Evolutionary conservation across 2,888 invertebrate genomes (phyloP).

Genomic region (Lepetodrilus schrolli): DNA sequence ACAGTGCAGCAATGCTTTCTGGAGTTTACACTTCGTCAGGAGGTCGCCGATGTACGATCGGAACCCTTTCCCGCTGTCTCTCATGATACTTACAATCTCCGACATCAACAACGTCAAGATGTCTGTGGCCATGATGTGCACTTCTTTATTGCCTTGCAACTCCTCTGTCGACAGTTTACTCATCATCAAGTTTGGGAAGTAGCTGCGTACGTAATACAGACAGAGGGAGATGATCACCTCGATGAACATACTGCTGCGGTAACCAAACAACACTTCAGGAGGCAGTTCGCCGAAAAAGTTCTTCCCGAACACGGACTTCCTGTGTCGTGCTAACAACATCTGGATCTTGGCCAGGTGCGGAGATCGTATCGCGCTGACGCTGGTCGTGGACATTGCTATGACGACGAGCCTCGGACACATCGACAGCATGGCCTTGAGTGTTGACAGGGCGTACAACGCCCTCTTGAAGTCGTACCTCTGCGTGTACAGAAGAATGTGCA

Average conservation of each 20-base stretch:
- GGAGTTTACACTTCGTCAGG: constrained; percentile 84
- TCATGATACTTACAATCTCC: constrained; percentile 84
- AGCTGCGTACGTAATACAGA: constrained; percentile 87
- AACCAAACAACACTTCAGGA: constrained; percentile 82
- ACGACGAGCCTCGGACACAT: constrained; percentile 84
- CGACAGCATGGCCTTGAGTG: constrained; percentile 83
- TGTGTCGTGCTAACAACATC: constrained; percentile 83
- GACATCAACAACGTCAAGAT: constrained; percentile 83
- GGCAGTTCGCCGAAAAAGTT: constrained; percentile 77
- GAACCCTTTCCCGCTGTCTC: constrained; percentile 85
- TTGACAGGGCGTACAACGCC: constrained; percentile 84
- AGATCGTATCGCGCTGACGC: constrained; percentile 77
- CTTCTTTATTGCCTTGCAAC: constrained; percentile 80
- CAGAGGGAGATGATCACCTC: constrained; percentile 85
- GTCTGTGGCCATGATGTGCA: constrained; percentile 82
- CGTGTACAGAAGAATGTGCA: constrained; percentile 87
- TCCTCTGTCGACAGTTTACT: constrained; percentile 82
- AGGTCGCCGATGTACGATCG: constrained; percentile 85
- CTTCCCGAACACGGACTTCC: constrained; percentile 85
- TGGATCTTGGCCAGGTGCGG: constrained; percentile 77
- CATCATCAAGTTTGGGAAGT: constrained; percentile 82
- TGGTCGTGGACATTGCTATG: constrained; percentile 85
- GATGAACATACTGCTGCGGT: constrained; percentile 86
- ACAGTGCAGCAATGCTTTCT: constrained; percentile 88
- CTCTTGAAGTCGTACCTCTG: constrained; percentile 86